Percentiles rank a stretch among this genome's conserved stretches.
Conservation (phyloP, 1,140 invertebrate species). For the Manduca sexta region DNA sequence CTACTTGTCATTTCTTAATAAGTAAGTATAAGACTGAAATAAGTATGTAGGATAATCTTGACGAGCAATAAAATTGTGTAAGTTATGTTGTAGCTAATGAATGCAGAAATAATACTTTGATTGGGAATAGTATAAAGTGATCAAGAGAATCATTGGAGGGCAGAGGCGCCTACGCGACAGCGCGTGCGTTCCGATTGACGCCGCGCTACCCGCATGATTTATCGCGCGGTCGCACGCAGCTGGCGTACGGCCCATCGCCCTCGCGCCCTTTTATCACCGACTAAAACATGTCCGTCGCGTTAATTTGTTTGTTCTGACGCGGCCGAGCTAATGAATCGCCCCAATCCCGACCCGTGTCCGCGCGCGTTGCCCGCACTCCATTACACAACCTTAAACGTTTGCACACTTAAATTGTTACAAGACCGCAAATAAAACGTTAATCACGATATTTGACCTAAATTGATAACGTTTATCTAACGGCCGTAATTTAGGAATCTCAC, state of each 20-base stretch:
- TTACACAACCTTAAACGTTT: constrained; percentile 59
- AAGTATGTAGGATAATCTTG: no score
- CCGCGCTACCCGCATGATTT: constrained; percentile 38
- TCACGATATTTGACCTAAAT: constrained; percentile 26
- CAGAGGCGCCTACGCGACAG: no score
- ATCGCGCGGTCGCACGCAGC: constrained; percentile 55
- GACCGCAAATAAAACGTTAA: constrained; percentile 60
- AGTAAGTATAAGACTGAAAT: no score
- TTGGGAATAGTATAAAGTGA: no score
- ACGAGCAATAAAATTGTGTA: no score
- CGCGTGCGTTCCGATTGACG: no score
- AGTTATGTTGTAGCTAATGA: no score
- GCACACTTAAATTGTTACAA: constrained; percentile 53
- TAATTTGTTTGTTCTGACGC: constrained; percentile 71
- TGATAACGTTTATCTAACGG: constrained; percentile 2
- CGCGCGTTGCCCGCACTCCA: constrained; percentile 38
- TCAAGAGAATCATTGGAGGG: no score
- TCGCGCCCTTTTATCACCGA: constrained; percentile 65
- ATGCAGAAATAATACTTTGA: no score
- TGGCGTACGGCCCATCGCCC: constrained; percentile 51
- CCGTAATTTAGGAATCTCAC: no score
- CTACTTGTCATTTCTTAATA: no score
- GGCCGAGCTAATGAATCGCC: constrained; percentile 66
- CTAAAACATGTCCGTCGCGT: constrained; percentile 62
- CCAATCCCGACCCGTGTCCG: constrained; percentile 54